These are phyloP conservation scores for Brenthis hecate DNA, from an alignment of 2,888 invertebrate species.

Conservation along the genomic window DNA sequence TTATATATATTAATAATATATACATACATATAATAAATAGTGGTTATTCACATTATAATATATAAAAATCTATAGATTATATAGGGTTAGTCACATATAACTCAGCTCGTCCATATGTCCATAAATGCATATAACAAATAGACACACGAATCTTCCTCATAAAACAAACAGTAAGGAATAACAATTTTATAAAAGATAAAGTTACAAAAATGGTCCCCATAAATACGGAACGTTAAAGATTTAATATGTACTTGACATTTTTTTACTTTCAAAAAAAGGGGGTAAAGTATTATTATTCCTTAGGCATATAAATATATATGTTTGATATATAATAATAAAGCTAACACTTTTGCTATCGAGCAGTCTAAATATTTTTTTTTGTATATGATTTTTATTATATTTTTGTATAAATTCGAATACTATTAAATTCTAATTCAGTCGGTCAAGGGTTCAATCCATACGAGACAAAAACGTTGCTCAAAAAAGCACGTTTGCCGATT, in stretches of 20 bases:
- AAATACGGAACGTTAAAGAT: neutral
- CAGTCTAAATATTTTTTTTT: constrained; percentile 1
- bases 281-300: constrained; percentile 3
- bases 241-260: neutral
- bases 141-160: constrained; percentile 3
- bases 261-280: neutral
- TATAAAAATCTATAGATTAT: neutral
- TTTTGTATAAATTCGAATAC: neutral
- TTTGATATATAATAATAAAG: neutral
- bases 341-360: constrained; percentile 5
- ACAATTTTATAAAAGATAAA: neutral
- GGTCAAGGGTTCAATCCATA: too few relatives aligned
- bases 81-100: constrained; percentile 5
- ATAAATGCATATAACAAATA: constrained; percentile 7
- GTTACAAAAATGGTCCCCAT: neutral
- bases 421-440: neutral
- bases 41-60: constrained; percentile 11
- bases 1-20: constrained; percentile 6
- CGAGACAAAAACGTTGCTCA: too few relatives aligned
- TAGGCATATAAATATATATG: constrained; percentile 5
- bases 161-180: constrained; percentile 4
- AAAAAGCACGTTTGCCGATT: neutral
- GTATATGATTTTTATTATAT: neutral
- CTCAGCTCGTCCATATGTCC: neutral
- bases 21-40: neutral